These are phyloP conservation scores for Dasypus novemcinctus DNA, from an alignment of 2,113 vertebrate species.

Conservation along the genomic window DNA sequence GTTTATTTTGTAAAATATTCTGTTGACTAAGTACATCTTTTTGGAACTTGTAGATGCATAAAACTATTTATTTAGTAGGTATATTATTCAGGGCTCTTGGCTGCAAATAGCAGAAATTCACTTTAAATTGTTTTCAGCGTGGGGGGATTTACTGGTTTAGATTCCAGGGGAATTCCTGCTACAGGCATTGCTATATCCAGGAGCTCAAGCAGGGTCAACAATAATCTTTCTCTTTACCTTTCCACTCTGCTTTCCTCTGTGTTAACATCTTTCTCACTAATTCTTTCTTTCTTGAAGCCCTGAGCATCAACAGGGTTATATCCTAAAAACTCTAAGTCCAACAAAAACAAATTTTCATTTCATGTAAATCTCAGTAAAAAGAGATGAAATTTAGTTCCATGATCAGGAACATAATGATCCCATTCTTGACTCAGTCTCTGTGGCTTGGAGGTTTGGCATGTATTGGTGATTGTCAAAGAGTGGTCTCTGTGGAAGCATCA, in stretches of 20 bases:
- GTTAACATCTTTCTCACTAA: not conserved
- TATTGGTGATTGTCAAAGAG: not conserved
- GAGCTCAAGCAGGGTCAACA: not conserved
- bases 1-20: constrained; percentile 27
- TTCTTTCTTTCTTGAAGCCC: not conserved
- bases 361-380: not conserved
- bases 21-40: not conserved
- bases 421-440: not conserved
- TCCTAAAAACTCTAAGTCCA: not conserved
- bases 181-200: not conserved
- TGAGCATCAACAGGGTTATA: not conserved
- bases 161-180: not conserved
- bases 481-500: not conserved
- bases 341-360: not conserved
- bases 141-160: not conserved
- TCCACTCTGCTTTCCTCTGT: not conserved
- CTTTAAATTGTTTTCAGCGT: not conserved
- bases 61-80: not conserved
- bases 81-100: not conserved
- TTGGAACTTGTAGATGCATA: not conserved
- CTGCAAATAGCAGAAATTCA: not conserved
- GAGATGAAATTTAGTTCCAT: not conserved
- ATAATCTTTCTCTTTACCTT: not conserved
- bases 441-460: not conserved
- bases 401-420: not conserved